Evolutionary conservation across 1,140 invertebrate species (phyloP).

Genomic region (Neodiprion virginianus): DNA sequence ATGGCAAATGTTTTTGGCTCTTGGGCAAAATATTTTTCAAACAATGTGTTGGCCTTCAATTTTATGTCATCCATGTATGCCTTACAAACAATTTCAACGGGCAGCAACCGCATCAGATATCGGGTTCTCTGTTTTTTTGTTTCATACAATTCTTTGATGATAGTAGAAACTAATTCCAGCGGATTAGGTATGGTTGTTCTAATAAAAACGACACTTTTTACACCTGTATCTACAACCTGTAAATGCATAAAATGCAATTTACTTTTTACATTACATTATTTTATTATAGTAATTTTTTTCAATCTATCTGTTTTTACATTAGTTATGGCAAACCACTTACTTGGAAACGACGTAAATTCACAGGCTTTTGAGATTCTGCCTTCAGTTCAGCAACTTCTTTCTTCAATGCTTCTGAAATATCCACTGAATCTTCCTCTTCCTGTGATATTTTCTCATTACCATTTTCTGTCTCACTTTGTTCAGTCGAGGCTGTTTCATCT

Average conservation of each 20-base stretch:
- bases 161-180: slow-evolving; percentile 70
- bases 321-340: neutral
- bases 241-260: slow-evolving; percentile 39
- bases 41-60: slow-evolving; percentile 68
- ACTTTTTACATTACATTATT: neutral
- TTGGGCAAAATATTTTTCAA: slow-evolving; percentile 78
- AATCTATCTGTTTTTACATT: neutral
- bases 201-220: slow-evolving; percentile 86
- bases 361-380: slow-evolving; percentile 56
- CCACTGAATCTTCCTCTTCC: slow-evolving; percentile 63
- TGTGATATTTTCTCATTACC: slow-evolving; percentile 41
- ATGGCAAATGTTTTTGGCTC: slow-evolving; percentile 78
- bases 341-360: slow-evolving; percentile 4
- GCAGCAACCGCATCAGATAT: slow-evolving; percentile 79
- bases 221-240: slow-evolving; percentile 74
- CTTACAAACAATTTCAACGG: slow-evolving; percentile 82
- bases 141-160: slow-evolving; percentile 75
- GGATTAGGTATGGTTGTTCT: slow-evolving; percentile 77
- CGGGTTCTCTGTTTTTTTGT: slow-evolving; percentile 74
- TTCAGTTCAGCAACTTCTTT: slow-evolving; percentile 73
- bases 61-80: slow-evolving; percentile 78
- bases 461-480: slow-evolving; percentile 42
- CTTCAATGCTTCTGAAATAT: slow-evolving; percentile 70
- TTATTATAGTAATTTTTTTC: neutral
- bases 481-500: slow-evolving; percentile 18